These are phyloP conservation scores for Poeciliopsis turrubarensis DNA, from an alignment of 2,113 vertebrate species.

Conservation along the genomic window DNA sequence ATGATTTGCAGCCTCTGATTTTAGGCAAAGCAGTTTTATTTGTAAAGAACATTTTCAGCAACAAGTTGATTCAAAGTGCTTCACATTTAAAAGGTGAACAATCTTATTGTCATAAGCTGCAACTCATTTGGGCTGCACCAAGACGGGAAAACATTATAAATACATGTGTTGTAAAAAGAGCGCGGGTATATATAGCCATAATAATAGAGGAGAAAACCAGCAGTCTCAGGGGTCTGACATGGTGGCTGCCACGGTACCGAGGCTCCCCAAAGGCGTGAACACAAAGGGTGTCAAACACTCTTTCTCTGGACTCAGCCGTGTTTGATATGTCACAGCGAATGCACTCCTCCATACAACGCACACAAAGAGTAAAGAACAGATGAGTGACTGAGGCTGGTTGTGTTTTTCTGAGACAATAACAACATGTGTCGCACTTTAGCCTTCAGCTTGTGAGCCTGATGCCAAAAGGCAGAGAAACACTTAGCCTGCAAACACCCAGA, in stretches of 20 bases:
- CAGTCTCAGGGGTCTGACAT: constrained; percentile 63
- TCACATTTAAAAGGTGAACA: neutral
- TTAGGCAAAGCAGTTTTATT: no score
- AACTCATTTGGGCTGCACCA: constrained; percentile 39
- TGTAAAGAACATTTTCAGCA: no score
- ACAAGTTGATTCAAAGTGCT: no score
- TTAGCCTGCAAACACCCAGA: constrained; percentile 64
- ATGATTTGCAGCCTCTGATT: no score
- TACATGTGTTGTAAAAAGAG: constrained; percentile 53
- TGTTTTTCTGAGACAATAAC: constrained; percentile 34
- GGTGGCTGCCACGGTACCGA: constrained; percentile 57
- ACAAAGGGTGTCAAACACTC: constrained; percentile 27
- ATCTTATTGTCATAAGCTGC: neutral
- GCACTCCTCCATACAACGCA: neutral
- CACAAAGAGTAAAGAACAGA: constrained; percentile 21
- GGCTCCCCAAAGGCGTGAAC: constrained; percentile 22
- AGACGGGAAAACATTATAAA: constrained; percentile 40
- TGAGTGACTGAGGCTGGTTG: constrained; percentile 13
- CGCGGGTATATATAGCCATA: constrained; percentile 65
- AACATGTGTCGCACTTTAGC: constrained; percentile 32
- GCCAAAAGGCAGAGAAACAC: constrained; percentile 32
- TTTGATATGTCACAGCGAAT: neutral
- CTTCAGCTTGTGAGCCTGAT: constrained; percentile 34
- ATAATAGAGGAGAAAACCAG: constrained; percentile 67
- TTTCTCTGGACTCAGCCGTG: constrained; percentile 2